Base-by-base conservation (phyloP, 2,797 vertebrate genomes). In the Protosalanx chinensis region DNA sequence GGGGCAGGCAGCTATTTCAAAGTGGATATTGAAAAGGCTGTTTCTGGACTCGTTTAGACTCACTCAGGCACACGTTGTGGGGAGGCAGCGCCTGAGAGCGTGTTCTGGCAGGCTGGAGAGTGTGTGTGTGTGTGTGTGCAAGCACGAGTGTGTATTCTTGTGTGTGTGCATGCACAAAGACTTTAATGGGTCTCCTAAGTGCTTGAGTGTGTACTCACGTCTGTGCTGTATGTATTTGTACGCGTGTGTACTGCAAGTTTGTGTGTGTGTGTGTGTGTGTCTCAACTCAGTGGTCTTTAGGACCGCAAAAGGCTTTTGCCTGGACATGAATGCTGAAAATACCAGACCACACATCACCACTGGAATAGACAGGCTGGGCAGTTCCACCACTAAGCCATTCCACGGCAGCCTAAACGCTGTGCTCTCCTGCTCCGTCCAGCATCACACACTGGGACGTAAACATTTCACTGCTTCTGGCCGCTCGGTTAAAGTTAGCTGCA, bases 241-340 rank as follows among this genome's bases (percentile, higher is more conserved):
- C 12, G 46, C 12, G 33, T 33, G 6, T 61, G 46, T 37, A 32
- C 10, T 77, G 58, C 64, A 73, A 71, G 63, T 68, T 27, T 73
- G 33, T 78, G 65, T 62, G 60, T 35, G 16, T 35, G 49, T 20
- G 49, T 76, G 62, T 72, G 41, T 64, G 71, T 61, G 58, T 58
- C 71, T 67, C 76, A 65, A 56, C 71, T 73, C 64, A 1, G 75
- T 16, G 71, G 64, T 75, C 61, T 72, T 67, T 10, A 60, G 64
- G 76, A 79, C 76, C 79, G 67, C 72, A 66, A 57, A 57, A 69
- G 78, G 84, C 79, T 86, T 85, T 67, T 23, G 72, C 66, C 72
- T 79, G 49, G 77, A 83, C 76, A 81, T 74, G 79, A 82, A 80
- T 35, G 74, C 80, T 84, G 83, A 85, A 89, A 90, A 88, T 85